Percentiles rank a stretch among this genome's conserved stretches.
phyloP scores from a whole-genome alignment of 2,888 invertebrate genomes.

The Andrena bicolor region DNA sequence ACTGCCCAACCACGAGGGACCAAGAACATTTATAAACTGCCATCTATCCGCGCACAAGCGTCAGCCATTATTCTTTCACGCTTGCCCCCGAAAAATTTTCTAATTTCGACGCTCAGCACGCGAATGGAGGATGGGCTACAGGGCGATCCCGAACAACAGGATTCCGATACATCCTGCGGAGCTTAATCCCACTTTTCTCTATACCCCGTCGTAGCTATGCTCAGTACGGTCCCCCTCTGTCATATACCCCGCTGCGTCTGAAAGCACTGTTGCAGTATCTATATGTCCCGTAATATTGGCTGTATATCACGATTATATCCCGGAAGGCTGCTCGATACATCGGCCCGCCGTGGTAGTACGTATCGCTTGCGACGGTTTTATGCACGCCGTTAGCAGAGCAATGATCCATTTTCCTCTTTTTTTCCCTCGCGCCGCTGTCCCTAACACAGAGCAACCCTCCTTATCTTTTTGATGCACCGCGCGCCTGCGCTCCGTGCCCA shows the following conservation, averaged over 20 bases:
- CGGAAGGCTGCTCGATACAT: constrained; percentile 75
- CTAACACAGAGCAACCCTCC: constrained; percentile 60
- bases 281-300: constrained; percentile 77
- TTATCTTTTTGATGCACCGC: constrained; percentile 72
- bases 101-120: constrained; percentile 64
- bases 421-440: constrained; percentile 14
- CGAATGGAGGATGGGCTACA: constrained; percentile 23
- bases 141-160: constrained; percentile 52
- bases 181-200: constrained; percentile 71
- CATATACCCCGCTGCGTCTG: constrained; percentile 68
- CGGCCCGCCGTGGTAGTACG: constrained; percentile 66
- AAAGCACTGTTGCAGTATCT: constrained; percentile 72
- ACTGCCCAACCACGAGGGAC: neutral
- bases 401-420: constrained; percentile 75
- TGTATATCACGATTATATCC: constrained; percentile 80
- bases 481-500: neutral
- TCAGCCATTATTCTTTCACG: constrained; percentile 42
- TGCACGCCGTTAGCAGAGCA: constrained; percentile 76
- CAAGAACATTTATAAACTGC: constrained; percentile 18
- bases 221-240: constrained; percentile 37
- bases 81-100: constrained; percentile 59
- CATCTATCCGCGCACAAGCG: constrained; percentile 13
- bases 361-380: constrained; percentile 77
- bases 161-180: constrained; percentile 67
- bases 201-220: constrained; percentile 37